phyloP scores from a whole-genome alignment of 2,888 invertebrate species.

The Drosophila picticornis region DNA sequence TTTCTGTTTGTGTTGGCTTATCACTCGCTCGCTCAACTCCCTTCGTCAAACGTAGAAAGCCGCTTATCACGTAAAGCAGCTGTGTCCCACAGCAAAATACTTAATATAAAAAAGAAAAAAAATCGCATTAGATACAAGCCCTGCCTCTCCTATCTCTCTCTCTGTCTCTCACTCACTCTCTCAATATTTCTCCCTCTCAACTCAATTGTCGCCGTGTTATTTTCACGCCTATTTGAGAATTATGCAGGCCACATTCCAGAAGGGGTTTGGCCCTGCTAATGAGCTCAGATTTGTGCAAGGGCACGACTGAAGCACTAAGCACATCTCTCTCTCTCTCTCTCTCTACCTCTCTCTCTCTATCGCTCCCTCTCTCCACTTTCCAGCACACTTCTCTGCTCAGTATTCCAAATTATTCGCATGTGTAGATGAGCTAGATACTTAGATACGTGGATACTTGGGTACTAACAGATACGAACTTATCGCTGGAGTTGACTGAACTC shows the following conservation, averaged over 20 bases:
- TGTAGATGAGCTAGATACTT: conserved; percentile 20
- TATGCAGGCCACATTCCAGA: conserved; percentile 56
- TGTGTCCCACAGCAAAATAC: conserved; percentile 22
- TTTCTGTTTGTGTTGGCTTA: neutral
- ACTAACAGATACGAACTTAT: conserved; percentile 45
- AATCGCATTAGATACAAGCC: conserved; percentile 69
- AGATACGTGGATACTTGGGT: conserved; percentile 15
- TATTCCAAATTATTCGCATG: conserved; percentile 44
- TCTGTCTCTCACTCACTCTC: neutral
- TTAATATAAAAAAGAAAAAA: conserved; percentile 17
- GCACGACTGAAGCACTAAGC: conserved; percentile 41
- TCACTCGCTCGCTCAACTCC: neutral
- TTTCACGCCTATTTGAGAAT: conserved; percentile 70
- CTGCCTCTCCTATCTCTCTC: neutral
- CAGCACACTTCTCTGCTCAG: conserved; percentile 7
- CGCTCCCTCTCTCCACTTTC: neutral
- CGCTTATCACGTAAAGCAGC: conserved; percentile 68
- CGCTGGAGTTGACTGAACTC: conserved; percentile 71
- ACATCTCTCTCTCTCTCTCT: neutral
- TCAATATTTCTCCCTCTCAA: neutral
- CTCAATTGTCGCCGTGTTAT: conserved; percentile 46
- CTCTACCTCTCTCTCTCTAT: neutral
- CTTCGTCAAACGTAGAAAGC: conserved; percentile 48
- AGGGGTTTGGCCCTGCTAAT: conserved; percentile 53
- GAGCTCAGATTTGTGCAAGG: conserved; percentile 71